Evolutionary conservation across 1,140 invertebrate species (phyloP).

Genomic region (Calephelis virginiensis): DNA sequence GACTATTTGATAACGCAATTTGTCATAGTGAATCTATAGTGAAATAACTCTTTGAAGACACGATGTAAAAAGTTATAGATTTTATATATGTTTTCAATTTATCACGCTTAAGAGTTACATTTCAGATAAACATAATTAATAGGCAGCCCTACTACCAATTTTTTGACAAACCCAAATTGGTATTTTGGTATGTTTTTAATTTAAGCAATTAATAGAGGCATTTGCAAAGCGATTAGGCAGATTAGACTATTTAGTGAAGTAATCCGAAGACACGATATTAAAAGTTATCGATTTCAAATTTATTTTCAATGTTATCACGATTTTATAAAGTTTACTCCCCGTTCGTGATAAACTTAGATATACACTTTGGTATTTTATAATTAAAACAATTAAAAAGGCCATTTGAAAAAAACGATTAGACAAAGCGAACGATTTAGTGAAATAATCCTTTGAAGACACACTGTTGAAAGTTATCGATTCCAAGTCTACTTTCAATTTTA

Average conservation of each 20-base stretch:
- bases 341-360: too few species aligned
- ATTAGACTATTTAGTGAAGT: conserved; percentile 37
- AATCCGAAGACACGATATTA: conserved; percentile 61
- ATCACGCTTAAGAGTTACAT: neutral
- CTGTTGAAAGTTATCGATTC: too few species aligned
- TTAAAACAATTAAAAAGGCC: too few species aligned
- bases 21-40: conserved; percentile 41
- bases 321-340: neutral
- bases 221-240: conserved; percentile 62
- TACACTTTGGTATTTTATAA: too few species aligned
- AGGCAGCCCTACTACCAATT: too few species aligned
- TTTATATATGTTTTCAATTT: conserved; percentile 35
- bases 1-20: conserved; percentile 64
- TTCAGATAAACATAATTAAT: too few species aligned
- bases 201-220: conserved; percentile 60
- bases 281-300: conserved; percentile 61
- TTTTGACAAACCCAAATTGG: too few species aligned
- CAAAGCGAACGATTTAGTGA: too few species aligned
- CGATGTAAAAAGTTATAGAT: conserved; percentile 70
- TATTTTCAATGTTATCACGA: conserved; percentile 23
- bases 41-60: conserved; percentile 49
- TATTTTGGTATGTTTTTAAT: too few species aligned
- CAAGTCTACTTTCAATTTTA: too few species aligned
- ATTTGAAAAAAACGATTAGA: too few species aligned
- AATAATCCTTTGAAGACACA: too few species aligned